Conservation (phyloP, 2,113 vertebrate species). For the Barbus barbus region DNA sequence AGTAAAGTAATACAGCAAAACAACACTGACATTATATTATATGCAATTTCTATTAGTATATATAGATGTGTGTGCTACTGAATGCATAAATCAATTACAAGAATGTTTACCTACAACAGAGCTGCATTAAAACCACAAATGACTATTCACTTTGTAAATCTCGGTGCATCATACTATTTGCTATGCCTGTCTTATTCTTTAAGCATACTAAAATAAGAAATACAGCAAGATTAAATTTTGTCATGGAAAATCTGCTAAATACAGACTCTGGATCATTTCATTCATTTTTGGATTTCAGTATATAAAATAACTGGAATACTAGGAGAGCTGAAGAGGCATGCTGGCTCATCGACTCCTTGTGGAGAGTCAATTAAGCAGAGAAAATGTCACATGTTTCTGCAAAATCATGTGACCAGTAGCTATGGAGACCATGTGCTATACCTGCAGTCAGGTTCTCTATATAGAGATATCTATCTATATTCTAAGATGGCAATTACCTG, state of each 20-base stretch:
- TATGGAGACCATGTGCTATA: constrained; percentile 36
- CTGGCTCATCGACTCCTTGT: neutral
- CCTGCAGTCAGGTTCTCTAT: constrained; percentile 22
- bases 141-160: neutral
- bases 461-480: neutral
- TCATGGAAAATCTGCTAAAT: neutral
- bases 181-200: neutral
- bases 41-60: neutral
- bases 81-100: neutral
- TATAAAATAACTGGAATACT: neutral
- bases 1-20: too few species aligned
- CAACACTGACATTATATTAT: neutral
- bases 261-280: neutral
- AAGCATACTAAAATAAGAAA: neutral
- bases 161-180: too few species aligned
- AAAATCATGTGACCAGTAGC: constrained; percentile 12
- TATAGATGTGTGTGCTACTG: neutral
- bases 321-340: neutral
- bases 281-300: neutral
- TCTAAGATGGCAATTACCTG: constrained; percentile 12
- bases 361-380: constrained; percentile 8
- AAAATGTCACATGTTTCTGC: neutral
- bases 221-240: neutral
- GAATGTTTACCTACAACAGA: neutral
- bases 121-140: neutral